These are phyloP conservation scores for Chaenocephalus aceratus DNA, from an alignment of 2,113 vertebrate genomes.

Conservation along the genomic window DNA sequence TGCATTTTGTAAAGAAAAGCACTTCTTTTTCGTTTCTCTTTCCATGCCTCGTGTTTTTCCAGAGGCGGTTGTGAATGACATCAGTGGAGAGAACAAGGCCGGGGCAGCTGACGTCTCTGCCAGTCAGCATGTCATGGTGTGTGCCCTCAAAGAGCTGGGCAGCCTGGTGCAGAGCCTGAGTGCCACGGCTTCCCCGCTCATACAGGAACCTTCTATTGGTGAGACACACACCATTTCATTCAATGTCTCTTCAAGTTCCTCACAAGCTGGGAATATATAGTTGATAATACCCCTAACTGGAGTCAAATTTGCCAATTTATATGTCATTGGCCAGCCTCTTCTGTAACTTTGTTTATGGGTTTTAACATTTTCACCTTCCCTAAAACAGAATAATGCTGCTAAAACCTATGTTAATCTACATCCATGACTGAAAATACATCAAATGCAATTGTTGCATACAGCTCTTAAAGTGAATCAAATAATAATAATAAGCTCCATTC, in stretches of 20 bases:
- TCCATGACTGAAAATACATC: background rate
- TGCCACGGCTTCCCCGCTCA: slow-evolving; percentile 95
- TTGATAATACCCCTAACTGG: background rate
- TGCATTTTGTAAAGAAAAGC: background rate
- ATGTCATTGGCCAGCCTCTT: background rate
- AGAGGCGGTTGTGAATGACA: slow-evolving; percentile 97
- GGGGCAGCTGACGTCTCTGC: slow-evolving; percentile 95
- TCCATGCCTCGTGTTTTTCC: slow-evolving; percentile 6
- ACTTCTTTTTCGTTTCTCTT: background rate
- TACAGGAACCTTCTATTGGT: slow-evolving; percentile 97
- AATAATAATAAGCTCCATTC: background rate
- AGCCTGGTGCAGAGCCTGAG: slow-evolving; percentile 97
- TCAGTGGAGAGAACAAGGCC: slow-evolving; percentile 93
- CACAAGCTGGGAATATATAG: background rate
- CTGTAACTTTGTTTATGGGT: background rate
- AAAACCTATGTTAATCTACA: background rate
- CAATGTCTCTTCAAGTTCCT: background rate
- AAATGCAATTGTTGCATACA: background rate
- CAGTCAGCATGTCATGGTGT: slow-evolving; percentile 99
- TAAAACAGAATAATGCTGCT: background rate
- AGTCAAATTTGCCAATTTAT: background rate
- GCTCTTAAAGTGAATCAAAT: background rate
- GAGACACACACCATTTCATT: slow-evolving; percentile 32
- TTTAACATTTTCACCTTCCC: background rate
- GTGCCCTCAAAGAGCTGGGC: slow-evolving; percentile 95